phyloP scores from a whole-genome alignment of 2,797 vertebrate genomes.

The Mus caroli region DNA sequence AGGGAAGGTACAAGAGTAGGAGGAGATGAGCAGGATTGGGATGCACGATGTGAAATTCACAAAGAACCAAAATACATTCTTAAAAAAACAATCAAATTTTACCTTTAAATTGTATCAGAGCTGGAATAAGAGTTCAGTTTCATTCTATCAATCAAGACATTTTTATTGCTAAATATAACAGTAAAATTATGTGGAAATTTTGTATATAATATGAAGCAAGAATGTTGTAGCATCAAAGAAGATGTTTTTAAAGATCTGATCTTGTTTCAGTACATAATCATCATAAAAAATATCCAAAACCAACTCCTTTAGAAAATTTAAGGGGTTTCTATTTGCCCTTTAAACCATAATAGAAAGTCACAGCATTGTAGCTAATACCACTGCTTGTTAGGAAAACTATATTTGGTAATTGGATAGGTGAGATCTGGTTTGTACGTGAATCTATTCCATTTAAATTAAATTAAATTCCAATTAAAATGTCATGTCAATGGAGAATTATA shows the following conservation, averaged over 20 bases:
- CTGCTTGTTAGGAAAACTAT: background rate
- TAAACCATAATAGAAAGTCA: background rate
- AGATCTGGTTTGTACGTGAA: background rate
- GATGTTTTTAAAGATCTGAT: background rate
- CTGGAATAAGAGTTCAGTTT: background rate
- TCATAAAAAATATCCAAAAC: background rate
- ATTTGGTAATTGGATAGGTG: background rate
- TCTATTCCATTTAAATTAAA: background rate
- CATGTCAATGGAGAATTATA: background rate
- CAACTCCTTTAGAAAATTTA: conserved; percentile 1
- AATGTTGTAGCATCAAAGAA: background rate
- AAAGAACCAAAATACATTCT: background rate
- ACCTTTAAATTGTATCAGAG: background rate
- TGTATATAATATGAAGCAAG: background rate
- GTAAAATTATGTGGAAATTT: background rate
- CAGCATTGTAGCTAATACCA: background rate
- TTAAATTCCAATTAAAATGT: background rate
- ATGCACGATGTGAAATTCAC: background rate
- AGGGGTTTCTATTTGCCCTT: background rate
- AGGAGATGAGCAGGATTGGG: background rate
- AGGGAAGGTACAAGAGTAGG: background rate
- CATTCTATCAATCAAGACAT: background rate
- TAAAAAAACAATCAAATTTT: background rate
- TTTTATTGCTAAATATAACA: conserved; percentile 10
- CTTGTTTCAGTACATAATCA: background rate